A percentile compares a stretch with the other conserved stretches of the same genome.
phyloP scores from a whole-genome alignment of 2,888 invertebrate species.

The Mesochorus sp. region DNA sequence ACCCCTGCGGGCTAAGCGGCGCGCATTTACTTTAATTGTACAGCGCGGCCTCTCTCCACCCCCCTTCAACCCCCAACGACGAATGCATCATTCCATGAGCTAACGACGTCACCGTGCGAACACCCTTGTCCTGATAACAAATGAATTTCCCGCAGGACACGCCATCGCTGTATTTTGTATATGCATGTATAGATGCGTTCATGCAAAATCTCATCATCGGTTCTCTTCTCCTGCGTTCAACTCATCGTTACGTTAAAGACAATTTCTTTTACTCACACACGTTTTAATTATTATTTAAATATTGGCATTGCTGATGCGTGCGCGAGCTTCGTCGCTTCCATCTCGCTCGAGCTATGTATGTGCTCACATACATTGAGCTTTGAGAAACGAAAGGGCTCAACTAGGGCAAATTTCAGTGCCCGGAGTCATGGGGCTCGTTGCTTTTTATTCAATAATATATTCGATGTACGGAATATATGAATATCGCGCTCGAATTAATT shows the following conservation, averaged over 20 bases:
- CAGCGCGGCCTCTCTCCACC: too few relatives aligned
- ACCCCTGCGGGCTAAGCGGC: conserved; percentile 48
- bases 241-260: conserved; percentile 39
- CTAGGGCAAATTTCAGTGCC: not conserved
- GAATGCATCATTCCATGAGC: conserved; percentile 50
- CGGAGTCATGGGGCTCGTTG: not conserved
- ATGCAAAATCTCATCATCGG: conserved; percentile 13
- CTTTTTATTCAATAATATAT: not conserved
- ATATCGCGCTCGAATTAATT: conserved; percentile 30
- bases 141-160: conserved; percentile 49
- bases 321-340: not conserved
- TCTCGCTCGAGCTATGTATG: not conserved
- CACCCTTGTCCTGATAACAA: conserved; percentile 26
- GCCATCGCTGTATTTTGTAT: not conserved
- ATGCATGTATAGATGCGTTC: not conserved
- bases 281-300: conserved; percentile 56
- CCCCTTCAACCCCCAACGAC: conserved; percentile 38
- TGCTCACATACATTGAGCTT: not conserved
- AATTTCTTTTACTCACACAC: conserved; percentile 36
- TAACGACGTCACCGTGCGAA: conserved; percentile 35
- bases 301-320: conserved; percentile 21
- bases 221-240: not conserved
- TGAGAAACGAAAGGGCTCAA: not conserved
- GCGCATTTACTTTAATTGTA: conserved; percentile 54
- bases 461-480: not conserved